Percentiles rank a stretch among this genome's conserved stretches.
These are phyloP conservation scores for Deilephila porcellus DNA, from an alignment of 2,888 invertebrate genomes.

Conservation along the genomic window DNA sequence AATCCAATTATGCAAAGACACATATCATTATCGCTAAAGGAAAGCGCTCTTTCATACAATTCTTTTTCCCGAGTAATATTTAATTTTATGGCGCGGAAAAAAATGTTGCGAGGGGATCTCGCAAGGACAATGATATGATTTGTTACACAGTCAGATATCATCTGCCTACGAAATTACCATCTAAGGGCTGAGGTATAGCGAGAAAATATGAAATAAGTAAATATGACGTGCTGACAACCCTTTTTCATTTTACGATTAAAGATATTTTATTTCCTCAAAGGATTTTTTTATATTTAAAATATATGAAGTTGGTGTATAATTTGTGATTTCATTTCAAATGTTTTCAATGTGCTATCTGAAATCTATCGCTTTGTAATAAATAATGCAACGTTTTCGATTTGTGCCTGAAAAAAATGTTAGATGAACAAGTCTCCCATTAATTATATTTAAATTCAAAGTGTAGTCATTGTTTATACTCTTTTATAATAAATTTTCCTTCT, in stretches of 20 bases:
- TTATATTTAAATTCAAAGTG: too few relatives aligned
- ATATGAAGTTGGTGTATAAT: too few relatives aligned
- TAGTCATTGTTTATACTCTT: too few relatives aligned
- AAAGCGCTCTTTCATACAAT: conserved; percentile 45
- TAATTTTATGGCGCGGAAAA: conserved; percentile 80
- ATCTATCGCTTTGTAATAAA: too few relatives aligned
- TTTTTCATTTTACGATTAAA: conserved; percentile 41
- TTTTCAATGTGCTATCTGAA: too few relatives aligned
- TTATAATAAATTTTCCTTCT: too few relatives aligned
- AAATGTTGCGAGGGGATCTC: conserved; percentile 56
- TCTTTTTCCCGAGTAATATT: conserved; percentile 62
- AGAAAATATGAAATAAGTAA: neutral
- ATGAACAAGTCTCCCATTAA: too few relatives aligned
- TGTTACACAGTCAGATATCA: conserved; percentile 67
- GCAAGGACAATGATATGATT: conserved; percentile 75
- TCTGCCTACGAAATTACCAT: conserved; percentile 56
- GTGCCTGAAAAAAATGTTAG: too few relatives aligned
- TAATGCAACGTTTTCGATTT: too few relatives aligned
- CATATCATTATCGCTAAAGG: conserved; percentile 27
- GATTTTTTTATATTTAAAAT: conserved; percentile 3
- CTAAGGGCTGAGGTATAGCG: conserved; percentile 1
- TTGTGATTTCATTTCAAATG: too few relatives aligned
- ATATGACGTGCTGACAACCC: neutral
- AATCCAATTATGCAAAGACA: conserved; percentile 11
- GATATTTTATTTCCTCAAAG: too few relatives aligned